These are phyloP conservation scores for Chrosomus eos DNA, from an alignment of 2,797 vertebrate genomes.

Conservation along the genomic window DNA sequence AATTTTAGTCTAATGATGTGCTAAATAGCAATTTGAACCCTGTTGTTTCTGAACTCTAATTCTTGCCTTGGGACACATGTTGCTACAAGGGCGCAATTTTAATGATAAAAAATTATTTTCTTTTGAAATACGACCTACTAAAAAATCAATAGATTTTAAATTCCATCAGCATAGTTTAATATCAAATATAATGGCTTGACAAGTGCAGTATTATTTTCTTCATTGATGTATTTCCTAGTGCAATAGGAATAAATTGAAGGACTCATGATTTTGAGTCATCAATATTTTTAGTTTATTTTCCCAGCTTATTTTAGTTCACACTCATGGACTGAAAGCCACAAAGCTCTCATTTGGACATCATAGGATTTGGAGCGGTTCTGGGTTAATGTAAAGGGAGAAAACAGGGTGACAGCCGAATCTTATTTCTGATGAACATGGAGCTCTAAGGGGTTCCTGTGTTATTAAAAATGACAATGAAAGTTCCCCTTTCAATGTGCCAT, in stretches of 20 bases:
- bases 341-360: not conserved
- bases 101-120: not conserved
- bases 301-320: not conserved
- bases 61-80: slow-evolving; percentile 20
- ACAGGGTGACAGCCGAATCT: slow-evolving; percentile 36
- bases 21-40: slow-evolving; percentile 54
- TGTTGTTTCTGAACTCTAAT: slow-evolving; percentile 42
- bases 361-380: not conserved
- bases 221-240: not conserved
- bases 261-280: not conserved
- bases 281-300: not conserved
- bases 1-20: slow-evolving; percentile 26
- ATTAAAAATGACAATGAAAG: slow-evolving; percentile 58
- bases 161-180: not conserved
- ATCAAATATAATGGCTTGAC: not conserved
- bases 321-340: not conserved
- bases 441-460: slow-evolving; percentile 46
- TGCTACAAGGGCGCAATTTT: not conserved
- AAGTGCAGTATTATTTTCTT: not conserved
- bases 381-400: slow-evolving; percentile 16
- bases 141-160: too few relatives aligned
- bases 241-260: not conserved
- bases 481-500: slow-evolving; percentile 47
- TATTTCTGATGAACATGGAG: slow-evolving; percentile 38
- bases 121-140: not conserved